phyloP scores from a whole-genome alignment of 2,113 vertebrate genomes.

The Marmota flaviventris region DNA sequence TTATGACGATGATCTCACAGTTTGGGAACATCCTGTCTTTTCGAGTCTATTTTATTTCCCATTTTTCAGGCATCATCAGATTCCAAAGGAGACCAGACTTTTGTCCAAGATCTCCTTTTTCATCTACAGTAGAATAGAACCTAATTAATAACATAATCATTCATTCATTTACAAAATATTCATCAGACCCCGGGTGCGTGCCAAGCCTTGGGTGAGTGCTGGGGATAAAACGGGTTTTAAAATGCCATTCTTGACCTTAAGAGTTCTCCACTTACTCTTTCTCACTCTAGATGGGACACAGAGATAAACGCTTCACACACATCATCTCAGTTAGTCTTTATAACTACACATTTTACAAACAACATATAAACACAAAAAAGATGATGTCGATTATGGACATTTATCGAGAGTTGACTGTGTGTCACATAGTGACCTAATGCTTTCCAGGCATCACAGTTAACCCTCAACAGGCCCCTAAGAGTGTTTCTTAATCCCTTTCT shows the following conservation, averaged over 20 bases:
- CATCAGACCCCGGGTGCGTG: background rate
- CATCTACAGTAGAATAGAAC: background rate
- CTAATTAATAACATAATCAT: slow-evolving; percentile 36
- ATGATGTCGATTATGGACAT: background rate
- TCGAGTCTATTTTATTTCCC: slow-evolving; percentile 57
- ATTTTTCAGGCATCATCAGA: slow-evolving; percentile 75
- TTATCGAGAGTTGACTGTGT: background rate
- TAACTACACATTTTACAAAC: slow-evolving; percentile 36
- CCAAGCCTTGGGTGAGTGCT: background rate
- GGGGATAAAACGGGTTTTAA: background rate
- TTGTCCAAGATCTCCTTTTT: slow-evolving; percentile 61
- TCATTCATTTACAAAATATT: slow-evolving; percentile 43
- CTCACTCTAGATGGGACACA: background rate
- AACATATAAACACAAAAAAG: background rate
- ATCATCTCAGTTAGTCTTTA: slow-evolving; percentile 20
- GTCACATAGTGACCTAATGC: background rate
- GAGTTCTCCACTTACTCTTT: background rate
- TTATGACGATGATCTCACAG: slow-evolving; percentile 68
- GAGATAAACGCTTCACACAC: background rate
- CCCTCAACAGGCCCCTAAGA: slow-evolving; percentile 9
- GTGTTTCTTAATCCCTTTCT: background rate
- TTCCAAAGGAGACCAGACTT: slow-evolving; percentile 64
- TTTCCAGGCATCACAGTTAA: slow-evolving; percentile 49
- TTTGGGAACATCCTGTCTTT: slow-evolving; percentile 77
- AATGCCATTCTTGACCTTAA: background rate